phyloP scores from a whole-genome alignment of 2,113 vertebrate genomes.

The Elanus axillaris region DNA sequence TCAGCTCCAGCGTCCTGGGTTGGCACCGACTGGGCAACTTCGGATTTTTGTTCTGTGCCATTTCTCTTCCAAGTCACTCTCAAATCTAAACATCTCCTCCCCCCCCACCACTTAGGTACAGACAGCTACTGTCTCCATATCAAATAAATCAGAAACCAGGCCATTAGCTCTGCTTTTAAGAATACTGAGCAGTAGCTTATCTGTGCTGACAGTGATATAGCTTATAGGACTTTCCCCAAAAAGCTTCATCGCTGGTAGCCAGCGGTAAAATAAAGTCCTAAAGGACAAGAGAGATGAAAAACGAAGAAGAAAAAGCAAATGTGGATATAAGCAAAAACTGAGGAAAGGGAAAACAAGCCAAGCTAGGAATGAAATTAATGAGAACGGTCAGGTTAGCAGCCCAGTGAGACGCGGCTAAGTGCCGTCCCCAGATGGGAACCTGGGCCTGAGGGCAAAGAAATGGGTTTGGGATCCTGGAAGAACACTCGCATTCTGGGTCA shows the following conservation, averaged over 20 bases:
- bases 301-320: not conserved
- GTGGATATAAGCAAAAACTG: not conserved
- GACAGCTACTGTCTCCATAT: not conserved
- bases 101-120: not conserved
- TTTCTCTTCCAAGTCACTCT: not conserved
- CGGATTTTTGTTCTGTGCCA: not conserved
- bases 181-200: not conserved
- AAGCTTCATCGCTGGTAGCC: not conserved
- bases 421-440: not conserved
- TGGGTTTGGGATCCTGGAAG: conserved; percentile 12
- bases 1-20: not conserved
- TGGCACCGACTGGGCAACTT: not conserved
- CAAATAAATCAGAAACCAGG: not conserved
- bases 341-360: not conserved
- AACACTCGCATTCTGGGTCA: not conserved
- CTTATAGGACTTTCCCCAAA: not conserved
- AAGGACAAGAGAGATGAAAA: not conserved
- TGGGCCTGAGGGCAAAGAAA: conserved; percentile 34
- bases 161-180: not conserved
- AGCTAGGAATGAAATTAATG: conserved; percentile 36
- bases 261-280: not conserved
- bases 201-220: not conserved
- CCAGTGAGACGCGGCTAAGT: not conserved
- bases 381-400: not conserved
- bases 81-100: not conserved